Evolutionary conservation across 64 coral and sea anemone species (phyloP).

Genomic region (Montipora sp.): DNA sequence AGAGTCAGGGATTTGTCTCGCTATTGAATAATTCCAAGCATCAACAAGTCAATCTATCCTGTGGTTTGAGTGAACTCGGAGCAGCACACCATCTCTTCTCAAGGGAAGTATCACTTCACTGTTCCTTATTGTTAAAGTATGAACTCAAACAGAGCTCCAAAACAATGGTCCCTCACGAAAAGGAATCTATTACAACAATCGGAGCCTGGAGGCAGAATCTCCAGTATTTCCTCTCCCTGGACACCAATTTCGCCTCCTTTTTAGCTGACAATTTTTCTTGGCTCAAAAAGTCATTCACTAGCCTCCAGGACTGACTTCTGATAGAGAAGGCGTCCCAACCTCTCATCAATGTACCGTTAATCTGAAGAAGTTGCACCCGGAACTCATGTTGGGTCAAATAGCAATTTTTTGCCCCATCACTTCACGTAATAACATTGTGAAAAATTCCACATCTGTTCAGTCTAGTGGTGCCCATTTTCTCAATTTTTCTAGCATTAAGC

Average conservation of each 20-base stretch:
- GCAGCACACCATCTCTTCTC: not conserved
- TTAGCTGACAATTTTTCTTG: constrained; percentile 9
- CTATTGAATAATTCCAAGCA: not conserved
- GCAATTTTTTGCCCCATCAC: not conserved
- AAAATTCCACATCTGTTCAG: constrained; percentile 13
- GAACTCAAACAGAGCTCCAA: not conserved
- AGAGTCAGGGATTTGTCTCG: not conserved
- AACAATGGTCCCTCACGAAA: constrained; percentile 6
- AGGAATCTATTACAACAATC: not conserved
- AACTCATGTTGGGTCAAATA: not conserved
- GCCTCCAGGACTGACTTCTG: not conserved
- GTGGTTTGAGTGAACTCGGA: not conserved
- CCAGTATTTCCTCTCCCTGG: not conserved
- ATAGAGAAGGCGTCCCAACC: constrained; percentile 7
- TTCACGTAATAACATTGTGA: not conserved
- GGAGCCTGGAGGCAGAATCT: constrained; percentile 33
- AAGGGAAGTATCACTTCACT: not conserved
- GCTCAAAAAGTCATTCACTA: constrained; percentile 5
- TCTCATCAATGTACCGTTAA: not conserved
- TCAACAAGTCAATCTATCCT: not conserved
- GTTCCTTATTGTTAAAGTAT: not conserved
- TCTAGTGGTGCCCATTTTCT: constrained; percentile 13
- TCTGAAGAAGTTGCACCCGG: constrained; percentile 5
- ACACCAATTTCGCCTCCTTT: not conserved
- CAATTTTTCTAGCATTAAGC: not conserved